Base-by-base conservation (phyloP, 2,888 invertebrate genomes). In the Creontiades dilutus region DNA sequence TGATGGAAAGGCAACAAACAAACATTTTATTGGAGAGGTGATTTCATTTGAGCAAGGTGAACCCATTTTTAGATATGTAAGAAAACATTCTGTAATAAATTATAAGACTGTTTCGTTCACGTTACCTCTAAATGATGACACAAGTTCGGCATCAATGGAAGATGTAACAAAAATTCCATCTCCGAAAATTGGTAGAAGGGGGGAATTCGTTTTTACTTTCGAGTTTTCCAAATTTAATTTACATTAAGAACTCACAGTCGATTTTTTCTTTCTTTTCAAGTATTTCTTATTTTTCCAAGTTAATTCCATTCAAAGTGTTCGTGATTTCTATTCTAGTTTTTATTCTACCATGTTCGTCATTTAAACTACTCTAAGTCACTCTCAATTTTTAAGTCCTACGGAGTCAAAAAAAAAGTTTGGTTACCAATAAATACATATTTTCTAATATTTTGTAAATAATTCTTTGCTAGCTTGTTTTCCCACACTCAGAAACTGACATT, bases 21-120 rank as follows among this genome's bases (percentile, higher is more conserved):
- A 52, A 52, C 52, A 52, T 52, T 52, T 52, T 52, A 52, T 52
- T 52, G 52, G 52, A 52, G 52, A 52, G 52, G 52, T 52, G 52
- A 52, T 52, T 52, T 12, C 52, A 52, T 52, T 52, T 14, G 52
- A 52, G 52, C 52, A 5, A 52, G 52, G 52, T 52, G 52, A 52
- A 52, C 52, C 52, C 52, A 52, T 52, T 52, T 52, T 52, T 52
- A 52, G 12, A 52, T 52, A 52, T 52, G 52, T 52, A 52, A 52
- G 52, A 52, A 52, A 52, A 52, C 52, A 52, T 52, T 52, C 16
- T 52, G 52, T 52, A 52, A 52, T 52, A 52, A 52, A 52, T 52
- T 3, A 52, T 52, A 52, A 52, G 52, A 52, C 52, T 52, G 52
- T 52, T 52, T 52, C 11, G 52, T 52, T 2, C 52, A 52, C 3